Percentiles rank a stretch among this genome's conserved stretches.
Conservation (phyloP, 2,797 vertebrate genomes). For the Chelon auratus region DNA sequence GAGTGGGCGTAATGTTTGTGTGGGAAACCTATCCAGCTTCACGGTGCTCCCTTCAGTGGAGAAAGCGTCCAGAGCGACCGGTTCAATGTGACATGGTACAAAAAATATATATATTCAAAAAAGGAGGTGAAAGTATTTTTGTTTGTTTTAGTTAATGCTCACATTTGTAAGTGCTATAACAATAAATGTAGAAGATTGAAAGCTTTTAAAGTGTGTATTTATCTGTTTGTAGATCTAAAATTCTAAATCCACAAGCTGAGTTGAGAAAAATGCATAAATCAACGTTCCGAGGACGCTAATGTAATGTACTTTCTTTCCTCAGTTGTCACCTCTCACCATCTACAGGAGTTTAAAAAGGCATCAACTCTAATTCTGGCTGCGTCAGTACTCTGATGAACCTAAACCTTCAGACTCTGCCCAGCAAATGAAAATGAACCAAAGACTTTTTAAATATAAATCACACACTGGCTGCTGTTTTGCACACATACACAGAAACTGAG, state of each 20-base stretch:
- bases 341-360: not conserved
- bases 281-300: too few species aligned
- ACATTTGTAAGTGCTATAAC: too few species aligned
- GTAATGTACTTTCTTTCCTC: too few species aligned
- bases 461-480: not conserved
- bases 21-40: not conserved
- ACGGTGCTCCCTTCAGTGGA: not conserved
- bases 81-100: too few species aligned
- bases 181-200: too few species aligned
- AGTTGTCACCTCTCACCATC: not conserved
- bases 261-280: not conserved
- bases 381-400: not conserved
- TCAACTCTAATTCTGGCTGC: not conserved
- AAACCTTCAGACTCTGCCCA: slow-evolving; percentile 2
- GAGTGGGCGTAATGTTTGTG: not conserved
- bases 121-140: not conserved
- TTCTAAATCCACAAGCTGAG: not conserved
- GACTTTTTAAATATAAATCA: slow-evolving; percentile 26
- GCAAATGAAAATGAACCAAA: not conserved
- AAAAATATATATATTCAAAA: too few species aligned
- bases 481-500: slow-evolving; percentile 1
- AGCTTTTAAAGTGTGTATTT: too few species aligned
- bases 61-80: not conserved
- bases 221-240: not conserved
- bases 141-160: too few species aligned